phyloP scores from a whole-genome alignment of 2,888 invertebrate species.

The Stenchaetothrips biformis region DNA sequence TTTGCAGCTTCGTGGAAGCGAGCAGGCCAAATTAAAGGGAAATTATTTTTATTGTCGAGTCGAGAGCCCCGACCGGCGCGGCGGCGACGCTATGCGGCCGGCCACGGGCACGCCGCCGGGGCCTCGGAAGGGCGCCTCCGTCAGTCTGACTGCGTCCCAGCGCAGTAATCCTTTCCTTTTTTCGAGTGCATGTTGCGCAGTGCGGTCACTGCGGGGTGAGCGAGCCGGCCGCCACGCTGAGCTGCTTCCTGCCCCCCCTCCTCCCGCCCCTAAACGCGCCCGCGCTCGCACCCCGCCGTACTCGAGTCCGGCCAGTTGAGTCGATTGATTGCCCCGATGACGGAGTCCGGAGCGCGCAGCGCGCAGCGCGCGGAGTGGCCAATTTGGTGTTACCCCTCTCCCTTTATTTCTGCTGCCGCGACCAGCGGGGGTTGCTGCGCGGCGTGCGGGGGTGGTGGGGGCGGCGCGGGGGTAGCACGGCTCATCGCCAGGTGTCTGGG shows the following conservation, averaged over 20 bases:
- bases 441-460: not conserved
- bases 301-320: slow-evolving; percentile 14
- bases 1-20: slow-evolving; percentile 18
- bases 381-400: not conserved
- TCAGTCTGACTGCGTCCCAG: not conserved
- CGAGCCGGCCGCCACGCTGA: not conserved
- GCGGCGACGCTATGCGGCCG: not conserved
- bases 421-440: slow-evolving; percentile 10
- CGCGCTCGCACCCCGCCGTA: not conserved
- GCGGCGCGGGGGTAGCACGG: not conserved
- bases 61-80: not conserved
- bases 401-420: slow-evolving; percentile 22
- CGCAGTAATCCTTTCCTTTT: too few relatives aligned
- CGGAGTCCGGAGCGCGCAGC: not conserved
- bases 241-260: slow-evolving; percentile 1
- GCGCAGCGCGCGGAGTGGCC: slow-evolving; percentile 8
- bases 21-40: slow-evolving; percentile 13
- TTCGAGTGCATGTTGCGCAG: too few relatives aligned
- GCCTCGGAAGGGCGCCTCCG: not conserved
- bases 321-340: slow-evolving; percentile 19
- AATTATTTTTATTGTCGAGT: slow-evolving; percentile 7
- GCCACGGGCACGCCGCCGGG: not conserved
- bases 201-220: not conserved
- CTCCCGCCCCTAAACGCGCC: not conserved
- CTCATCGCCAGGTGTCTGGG: slow-evolving; percentile 14